These are phyloP conservation scores for Drosophila equinoxialis DNA, from an alignment of 1,140 invertebrate species.

Conservation along the genomic window DNA sequence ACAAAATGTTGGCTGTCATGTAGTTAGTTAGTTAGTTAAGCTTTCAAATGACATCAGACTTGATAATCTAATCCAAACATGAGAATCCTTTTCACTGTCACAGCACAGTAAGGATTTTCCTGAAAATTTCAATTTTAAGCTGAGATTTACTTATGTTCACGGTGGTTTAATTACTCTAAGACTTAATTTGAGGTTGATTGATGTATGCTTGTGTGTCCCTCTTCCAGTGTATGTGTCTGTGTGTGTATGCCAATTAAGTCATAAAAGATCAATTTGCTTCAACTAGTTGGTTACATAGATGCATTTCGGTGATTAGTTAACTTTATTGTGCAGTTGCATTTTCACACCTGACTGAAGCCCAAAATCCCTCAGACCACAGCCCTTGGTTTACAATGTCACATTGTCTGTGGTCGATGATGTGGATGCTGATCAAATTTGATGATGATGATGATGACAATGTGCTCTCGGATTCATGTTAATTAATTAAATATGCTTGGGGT, in stretches of 20 bases:
- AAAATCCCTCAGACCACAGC: conserved; percentile 15
- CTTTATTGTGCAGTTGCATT: conserved; percentile 35
- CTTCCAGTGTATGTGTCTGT: not conserved
- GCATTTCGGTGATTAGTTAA: conserved; percentile 29
- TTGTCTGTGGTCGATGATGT: conserved; percentile 27
- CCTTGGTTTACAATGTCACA: not conserved
- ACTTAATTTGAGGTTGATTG: conserved; percentile 7
- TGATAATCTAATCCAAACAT: conserved; percentile 23
- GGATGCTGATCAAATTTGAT: not conserved
- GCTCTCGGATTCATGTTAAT: not conserved
- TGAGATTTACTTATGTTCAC: conserved; percentile 31
- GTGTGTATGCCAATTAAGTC: conserved; percentile 6
- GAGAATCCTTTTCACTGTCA: conserved; percentile 15
- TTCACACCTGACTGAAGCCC: conserved; percentile 57
- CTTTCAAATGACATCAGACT: conserved; percentile 64
- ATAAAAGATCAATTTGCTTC: conserved; percentile 21
- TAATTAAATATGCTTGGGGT: conserved; percentile 15
- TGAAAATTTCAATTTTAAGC: conserved; percentile 48
- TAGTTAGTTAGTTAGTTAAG: conserved; percentile 39
- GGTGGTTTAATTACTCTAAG: conserved; percentile 8
- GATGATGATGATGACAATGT: not conserved
- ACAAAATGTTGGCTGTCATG: conserved; percentile 67
- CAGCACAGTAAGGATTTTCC: not conserved
- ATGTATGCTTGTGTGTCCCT: not conserved
- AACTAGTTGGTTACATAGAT: conserved; percentile 18